Base-by-base conservation (phyloP, 1,140 invertebrate species). In the Bombus superbus region DNA sequence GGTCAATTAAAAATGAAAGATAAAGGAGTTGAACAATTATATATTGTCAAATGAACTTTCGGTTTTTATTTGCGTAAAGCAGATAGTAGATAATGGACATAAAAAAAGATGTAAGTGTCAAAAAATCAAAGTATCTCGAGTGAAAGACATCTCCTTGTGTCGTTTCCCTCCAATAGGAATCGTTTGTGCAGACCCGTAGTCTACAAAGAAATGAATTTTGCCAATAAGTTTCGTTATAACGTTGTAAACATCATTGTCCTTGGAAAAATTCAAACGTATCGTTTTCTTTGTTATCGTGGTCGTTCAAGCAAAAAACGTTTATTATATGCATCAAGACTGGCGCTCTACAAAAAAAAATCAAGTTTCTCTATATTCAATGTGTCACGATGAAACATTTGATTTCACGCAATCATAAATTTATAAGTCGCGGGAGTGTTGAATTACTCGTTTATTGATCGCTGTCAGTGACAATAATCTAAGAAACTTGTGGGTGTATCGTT, bases 361-460 rank as follows among this genome's bases (percentile, higher is more conserved):
- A 4, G 10, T 32, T 83, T 28, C 25, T 9, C 22, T 57, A 28
- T 25, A 11, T 25, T 66, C 4, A 53, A 57, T 38, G 32, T 22
- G 64, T 44, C n/a, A 28, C 13, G 25, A 42, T 22, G 64, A 84
- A 62, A 18, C 8, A 44, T 84, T 42, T 44, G 13, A 62, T 79
- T 44, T 40, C n/a, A 57, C 4, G 4, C n/a, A 42, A 85, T 42
- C 35, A 32, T 72, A 68, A 83, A 76, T 77, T 77, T 57, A 53
- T 25, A 18, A 80, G 40, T 18, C 13, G 25, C 18, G 11, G 28
- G 32, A 80, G 53, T 72, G 57, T 82, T 57, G 6, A 68, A 57
- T 85, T 80, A 72, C n/a, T 6, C 5, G n/a, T 42, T 47, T 80
- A 80, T 80, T 38, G 77, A 80, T 85, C 32, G 11, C 10, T 59